Base-by-base conservation (phyloP, 2,797 vertebrate genomes). In the Paguma larvata region DNA sequence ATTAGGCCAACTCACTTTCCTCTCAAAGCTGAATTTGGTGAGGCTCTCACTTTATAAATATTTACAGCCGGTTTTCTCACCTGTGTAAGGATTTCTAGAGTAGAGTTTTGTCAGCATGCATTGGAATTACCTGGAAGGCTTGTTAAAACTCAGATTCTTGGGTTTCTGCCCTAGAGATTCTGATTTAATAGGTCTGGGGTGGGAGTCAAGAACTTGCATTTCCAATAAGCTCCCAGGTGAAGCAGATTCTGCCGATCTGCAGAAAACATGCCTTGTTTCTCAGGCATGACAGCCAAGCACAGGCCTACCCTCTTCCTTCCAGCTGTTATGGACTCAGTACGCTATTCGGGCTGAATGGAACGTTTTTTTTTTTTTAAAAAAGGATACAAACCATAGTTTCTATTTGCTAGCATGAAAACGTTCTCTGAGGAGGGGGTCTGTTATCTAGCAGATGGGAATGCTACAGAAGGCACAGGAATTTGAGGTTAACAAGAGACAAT, bases 371-470 rank as follows among this genome's bases (percentile, higher is more conserved):
- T 59, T 23, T 59, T 23, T 1, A 23, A 23, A 75, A 75, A 30
- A 46, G 46, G 19, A 59, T 59, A 59, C 14, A 30, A 27, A 44
- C 70, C 59, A 82, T 46, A 21, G 25, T 78, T 95, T 91, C 65
- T 73, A 48, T 44, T 85, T n/a, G 62, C 68, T 27, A 83, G 68
- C 27, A 85, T 48, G 89, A 85, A 93, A 44, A 85, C 30, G 34
- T 85, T 62, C 46, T 72, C 80, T 85, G 63, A 83, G 41, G 5
- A 11, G 25, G n/a, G 30, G 30, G 83, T 56, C 46, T 73, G 13
- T 77, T 89, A 94, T 30, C 86, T 85, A 94, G 65, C 23, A 93
- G 14, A 95, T 41, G n/a, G 34, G 46, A 96, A 82, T 70, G 62
- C 30, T 23, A 90, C 27, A 92, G 77, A 95, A 82, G 51, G 65